Base-by-base conservation (phyloP, 2,888 invertebrate genomes). In the Acanthosepion esculentum region DNA sequence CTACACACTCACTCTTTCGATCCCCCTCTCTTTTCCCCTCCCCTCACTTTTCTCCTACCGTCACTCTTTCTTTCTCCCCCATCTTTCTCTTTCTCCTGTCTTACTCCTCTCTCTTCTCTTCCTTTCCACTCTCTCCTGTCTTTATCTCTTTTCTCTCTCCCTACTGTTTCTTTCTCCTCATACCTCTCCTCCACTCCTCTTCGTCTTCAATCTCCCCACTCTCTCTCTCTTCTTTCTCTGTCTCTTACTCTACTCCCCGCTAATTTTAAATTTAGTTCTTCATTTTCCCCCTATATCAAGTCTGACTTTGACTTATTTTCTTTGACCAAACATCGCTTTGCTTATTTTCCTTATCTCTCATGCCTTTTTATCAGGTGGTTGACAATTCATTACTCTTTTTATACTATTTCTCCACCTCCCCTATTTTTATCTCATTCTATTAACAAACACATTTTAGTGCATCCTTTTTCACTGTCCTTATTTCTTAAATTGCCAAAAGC, bases 81-180 rank as follows among this genome's bases (percentile, higher is more conserved):
- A 23, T 59, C 59, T 18, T 7, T 59, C 23, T 6, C 23, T 29
- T 29, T 64, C 26, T 8, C 12, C 7, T 8, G 5, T 12, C 12
- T n/a, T 10, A 1, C n/a, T 8, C 78, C 18, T 8, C 8, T n/a
- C 12, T n/a, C 4, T n/a, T n/a, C n/a, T 10, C 12, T 1, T 18
- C n/a, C 8, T n/a, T 10, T 8, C 8, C 1, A 3, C 12, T n/a
- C n/a, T 15, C 1, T n/a, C 15, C n/a, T 12, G 10, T 7, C 1
- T 15, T n/a, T 15, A 4, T n/a, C n/a, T 8, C n/a, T 55, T 0
- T 15, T 18, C 0, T 29, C 18, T 10, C 18, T 8, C 26, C 64
- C 7, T 26, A 0, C 26, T 29, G n/a, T 29, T n/a, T 78, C 12
- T 18, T 6, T 8, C 78, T n/a, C 8, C n/a, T 10, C 2, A n/a